Conservation (phyloP, 2,888 invertebrate species). For the Geotrupes spiniger region DNA sequence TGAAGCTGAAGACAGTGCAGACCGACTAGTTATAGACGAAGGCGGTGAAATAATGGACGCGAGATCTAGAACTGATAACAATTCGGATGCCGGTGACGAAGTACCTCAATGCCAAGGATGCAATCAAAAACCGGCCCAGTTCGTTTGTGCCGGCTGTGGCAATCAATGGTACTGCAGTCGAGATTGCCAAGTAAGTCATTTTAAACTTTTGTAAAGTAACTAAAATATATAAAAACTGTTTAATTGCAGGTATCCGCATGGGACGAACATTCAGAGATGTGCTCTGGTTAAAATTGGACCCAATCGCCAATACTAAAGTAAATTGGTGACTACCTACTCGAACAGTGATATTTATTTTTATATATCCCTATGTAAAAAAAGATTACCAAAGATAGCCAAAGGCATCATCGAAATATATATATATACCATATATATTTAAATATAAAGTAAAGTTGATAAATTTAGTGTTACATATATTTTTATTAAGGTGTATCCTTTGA, state of each 20-base stretch:
- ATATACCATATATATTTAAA: constrained; percentile 24
- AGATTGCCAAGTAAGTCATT: constrained; percentile 76
- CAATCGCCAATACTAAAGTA: constrained; percentile 1
- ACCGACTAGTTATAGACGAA: constrained; percentile 60
- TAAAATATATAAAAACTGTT: constrained; percentile 18
- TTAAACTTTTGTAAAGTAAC: too few relatives aligned
- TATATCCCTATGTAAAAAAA: constrained; percentile 12
- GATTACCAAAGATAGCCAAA: constrained; percentile 25
- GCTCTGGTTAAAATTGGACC: constrained; percentile 63
- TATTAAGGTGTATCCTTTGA: too few relatives aligned
- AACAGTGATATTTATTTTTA: constrained; percentile 25
- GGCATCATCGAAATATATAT: constrained; percentile 17
- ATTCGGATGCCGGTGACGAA: constrained; percentile 51
- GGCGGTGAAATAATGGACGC: constrained; percentile 50
- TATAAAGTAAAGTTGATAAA: constrained; percentile 5
- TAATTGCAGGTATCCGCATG: constrained; percentile 73
- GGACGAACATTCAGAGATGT: constrained; percentile 85
- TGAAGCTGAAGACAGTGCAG: constrained; percentile 63
- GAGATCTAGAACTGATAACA: constrained; percentile 40
- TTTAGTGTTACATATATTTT: neutral
- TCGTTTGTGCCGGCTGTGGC: constrained; percentile 85
- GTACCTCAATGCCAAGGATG: constrained; percentile 76
- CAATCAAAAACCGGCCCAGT: constrained; percentile 75
- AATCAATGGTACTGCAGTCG: constrained; percentile 95
- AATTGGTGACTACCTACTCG: constrained; percentile 10